A percentile compares a stretch with the other conserved stretches of the same genome.
Conservation (phyloP, 1,140 invertebrate genomes). For the Homarus americanus region DNA sequence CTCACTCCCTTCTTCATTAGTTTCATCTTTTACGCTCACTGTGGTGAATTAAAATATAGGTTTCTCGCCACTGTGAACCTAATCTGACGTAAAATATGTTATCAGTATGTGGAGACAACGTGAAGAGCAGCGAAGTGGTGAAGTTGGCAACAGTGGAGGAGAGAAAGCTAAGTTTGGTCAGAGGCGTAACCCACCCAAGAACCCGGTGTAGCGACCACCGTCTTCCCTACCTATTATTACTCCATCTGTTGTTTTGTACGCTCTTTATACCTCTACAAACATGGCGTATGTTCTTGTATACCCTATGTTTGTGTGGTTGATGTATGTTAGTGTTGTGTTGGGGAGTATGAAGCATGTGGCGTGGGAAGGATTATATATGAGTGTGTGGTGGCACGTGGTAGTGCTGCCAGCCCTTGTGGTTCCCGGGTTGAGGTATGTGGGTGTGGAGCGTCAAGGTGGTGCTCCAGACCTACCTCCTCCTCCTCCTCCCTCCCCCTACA, state of each 20-base stretch:
- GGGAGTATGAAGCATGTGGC: not conserved
- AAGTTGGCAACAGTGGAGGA: constrained; percentile 27
- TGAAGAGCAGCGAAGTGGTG: not conserved
- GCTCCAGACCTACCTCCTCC: not conserved
- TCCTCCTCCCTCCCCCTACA: not conserved
- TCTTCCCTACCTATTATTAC: not conserved
- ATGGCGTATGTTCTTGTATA: not conserved
- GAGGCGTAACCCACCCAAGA: constrained; percentile 27
- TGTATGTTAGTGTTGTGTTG: not conserved
- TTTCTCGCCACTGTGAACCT: not conserved
- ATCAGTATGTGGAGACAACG: not conserved
- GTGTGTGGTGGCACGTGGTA: too few species aligned
- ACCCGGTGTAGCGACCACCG: too few species aligned
- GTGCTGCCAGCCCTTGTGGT: not conserved
- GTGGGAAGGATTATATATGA: too few species aligned
- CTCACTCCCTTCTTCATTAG: not conserved
- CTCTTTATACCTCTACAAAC: not conserved
- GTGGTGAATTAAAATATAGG: not conserved
- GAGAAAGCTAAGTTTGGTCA: constrained; percentile 51
- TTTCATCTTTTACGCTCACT: not conserved
- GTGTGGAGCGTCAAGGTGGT: not conserved
- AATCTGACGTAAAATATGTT: not conserved
- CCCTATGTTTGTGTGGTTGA: not conserved
- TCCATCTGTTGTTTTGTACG: constrained; percentile 7
- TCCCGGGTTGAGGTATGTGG: not conserved